phyloP scores from a whole-genome alignment of 1,140 invertebrate genomes.

The Paramacrobiotus metropolitanus region DNA sequence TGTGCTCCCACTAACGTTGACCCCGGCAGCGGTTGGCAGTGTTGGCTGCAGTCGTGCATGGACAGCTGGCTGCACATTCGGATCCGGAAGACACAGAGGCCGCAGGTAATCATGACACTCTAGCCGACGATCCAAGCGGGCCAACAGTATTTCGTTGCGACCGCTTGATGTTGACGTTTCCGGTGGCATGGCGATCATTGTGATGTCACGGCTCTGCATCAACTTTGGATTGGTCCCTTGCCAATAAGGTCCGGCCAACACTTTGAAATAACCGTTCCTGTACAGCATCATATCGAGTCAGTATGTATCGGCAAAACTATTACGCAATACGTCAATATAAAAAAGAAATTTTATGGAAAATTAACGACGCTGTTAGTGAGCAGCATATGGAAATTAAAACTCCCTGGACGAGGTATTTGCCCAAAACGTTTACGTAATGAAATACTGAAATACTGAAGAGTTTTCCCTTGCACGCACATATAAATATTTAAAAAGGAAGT shows the following conservation, averaged over 20 bases:
- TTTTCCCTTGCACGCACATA: too few relatives aligned
- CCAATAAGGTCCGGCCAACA: neutral
- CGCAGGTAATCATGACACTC: constrained; percentile 3
- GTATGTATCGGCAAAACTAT: neutral
- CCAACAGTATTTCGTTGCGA: neutral
- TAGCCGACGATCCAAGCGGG: neutral
- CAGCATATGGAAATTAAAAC: too few relatives aligned
- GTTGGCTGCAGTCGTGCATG: neutral
- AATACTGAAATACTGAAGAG: too few relatives aligned
- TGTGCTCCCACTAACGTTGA: neutral
- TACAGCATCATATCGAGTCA: neutral
- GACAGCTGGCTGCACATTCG: neutral
- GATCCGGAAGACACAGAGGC: neutral
- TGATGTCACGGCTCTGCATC: constrained; percentile 2
- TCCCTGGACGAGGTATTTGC: too few relatives aligned
- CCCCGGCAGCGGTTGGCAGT: neutral
- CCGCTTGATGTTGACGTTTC: neutral
- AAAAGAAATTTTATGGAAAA: too few relatives aligned
- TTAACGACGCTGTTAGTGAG: too few relatives aligned
- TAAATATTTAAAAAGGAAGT: too few relatives aligned
- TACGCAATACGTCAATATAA: neutral
- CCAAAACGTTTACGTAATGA: too few relatives aligned
- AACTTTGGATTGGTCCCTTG: neutral
- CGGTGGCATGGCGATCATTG: neutral
- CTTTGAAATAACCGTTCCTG: constrained; percentile 3